Percentiles rank a stretch among this genome's conserved stretches.
These are phyloP conservation scores for Drosophila lacicola DNA, from an alignment of 2,888 invertebrate species.

Conservation along the genomic window DNA sequence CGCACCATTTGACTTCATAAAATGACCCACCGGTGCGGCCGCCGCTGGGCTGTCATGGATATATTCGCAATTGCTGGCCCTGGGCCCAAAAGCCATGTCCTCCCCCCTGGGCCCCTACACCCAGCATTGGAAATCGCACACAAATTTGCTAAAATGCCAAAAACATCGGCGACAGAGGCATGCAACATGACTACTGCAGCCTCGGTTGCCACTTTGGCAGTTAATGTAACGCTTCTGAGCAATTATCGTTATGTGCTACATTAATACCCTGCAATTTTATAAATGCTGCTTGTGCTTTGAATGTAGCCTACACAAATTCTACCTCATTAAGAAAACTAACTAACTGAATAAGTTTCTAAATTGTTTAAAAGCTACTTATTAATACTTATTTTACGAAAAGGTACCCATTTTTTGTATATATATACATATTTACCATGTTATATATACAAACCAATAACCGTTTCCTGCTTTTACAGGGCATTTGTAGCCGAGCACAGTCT, in stretches of 20 bases:
- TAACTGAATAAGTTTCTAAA: too few species aligned
- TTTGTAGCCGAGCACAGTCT: background rate
- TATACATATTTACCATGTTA: background rate
- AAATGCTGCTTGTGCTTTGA: background rate
- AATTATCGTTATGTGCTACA: constrained; percentile 31
- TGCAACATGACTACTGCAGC: constrained; percentile 29
- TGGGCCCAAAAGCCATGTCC: constrained; percentile 24
- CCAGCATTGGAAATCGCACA: constrained; percentile 54
- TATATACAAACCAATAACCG: background rate
- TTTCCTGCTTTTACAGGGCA: background rate
- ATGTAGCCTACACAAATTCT: too few species aligned
- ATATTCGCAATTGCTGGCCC: constrained; percentile 32
- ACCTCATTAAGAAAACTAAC: too few species aligned
- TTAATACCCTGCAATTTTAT: constrained; percentile 31
- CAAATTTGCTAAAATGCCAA: constrained; percentile 63
- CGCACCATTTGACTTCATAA: constrained; percentile 56
- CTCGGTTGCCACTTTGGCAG: constrained; percentile 41
- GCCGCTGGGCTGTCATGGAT: constrained; percentile 44
- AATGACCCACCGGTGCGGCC: constrained; percentile 26
- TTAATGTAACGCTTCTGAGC: constrained; percentile 61
- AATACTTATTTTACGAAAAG: too few species aligned
- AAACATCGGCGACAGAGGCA: constrained; percentile 44
- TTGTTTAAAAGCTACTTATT: too few species aligned
- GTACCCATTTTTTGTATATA: too few species aligned
- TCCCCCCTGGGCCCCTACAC: constrained; percentile 1